phyloP scores from a whole-genome alignment of 2,113 vertebrate genomes.

The Nanger granti region DNA sequence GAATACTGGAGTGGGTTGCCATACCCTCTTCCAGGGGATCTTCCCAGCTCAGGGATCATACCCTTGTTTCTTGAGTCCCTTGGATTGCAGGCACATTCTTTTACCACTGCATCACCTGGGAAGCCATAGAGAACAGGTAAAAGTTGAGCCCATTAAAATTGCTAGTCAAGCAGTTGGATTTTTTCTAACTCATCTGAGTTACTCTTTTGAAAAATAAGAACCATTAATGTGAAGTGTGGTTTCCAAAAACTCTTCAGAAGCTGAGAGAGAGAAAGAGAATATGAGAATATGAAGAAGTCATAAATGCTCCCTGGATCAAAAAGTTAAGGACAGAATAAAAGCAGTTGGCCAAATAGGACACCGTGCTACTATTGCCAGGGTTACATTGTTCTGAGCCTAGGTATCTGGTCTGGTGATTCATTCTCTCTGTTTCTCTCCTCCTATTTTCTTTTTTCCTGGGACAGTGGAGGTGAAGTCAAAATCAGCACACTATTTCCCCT shows the following conservation, averaged over 20 bases:
- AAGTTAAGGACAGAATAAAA: neutral
- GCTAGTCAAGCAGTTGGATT: neutral
- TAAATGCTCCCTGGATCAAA: neutral
- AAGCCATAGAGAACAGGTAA: neutral
- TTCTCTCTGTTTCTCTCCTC: neutral
- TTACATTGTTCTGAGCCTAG: neutral
- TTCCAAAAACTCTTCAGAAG: neutral
- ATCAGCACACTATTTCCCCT: neutral
- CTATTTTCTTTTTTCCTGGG: neutral
- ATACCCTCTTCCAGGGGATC: neutral
- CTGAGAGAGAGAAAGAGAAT: neutral
- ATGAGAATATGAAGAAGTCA: neutral
- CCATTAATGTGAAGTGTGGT: neutral
- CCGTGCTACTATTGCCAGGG: accelerated
- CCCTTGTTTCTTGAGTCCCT: neutral
- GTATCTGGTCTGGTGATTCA: neutral
- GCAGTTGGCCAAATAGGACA: neutral
- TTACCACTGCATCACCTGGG: neutral
- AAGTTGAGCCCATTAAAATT: neutral
- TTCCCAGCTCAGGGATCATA: neutral
- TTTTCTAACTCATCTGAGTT: neutral
- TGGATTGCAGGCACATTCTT: neutral
- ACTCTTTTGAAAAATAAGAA: slow-evolving; percentile 10
- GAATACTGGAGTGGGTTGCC: neutral
- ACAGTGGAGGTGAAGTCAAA: neutral